Base-by-base conservation (phyloP, 2,888 invertebrate genomes). In the Phlogophora meticulosa region DNA sequence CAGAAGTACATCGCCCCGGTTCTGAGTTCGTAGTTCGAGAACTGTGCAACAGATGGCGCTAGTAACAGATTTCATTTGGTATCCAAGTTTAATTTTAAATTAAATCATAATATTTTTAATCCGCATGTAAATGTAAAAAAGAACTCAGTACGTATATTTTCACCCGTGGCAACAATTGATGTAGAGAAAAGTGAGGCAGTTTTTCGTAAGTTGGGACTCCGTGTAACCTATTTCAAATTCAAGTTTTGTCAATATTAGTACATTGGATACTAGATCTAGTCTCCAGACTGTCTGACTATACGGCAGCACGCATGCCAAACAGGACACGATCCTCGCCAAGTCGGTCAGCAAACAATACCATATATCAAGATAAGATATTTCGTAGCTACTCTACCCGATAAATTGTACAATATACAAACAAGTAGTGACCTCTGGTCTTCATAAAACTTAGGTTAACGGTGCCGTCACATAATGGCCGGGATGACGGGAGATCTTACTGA, bases 11-110 rank as follows among this genome's bases (percentile, higher is more conserved):
- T 46, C 15, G 72, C 10, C 22, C 32, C 22, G 9, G 7, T 13
- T 13, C 24, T 32, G 17, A 61, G 34, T 32, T 20, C 24, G 60
- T 36, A 78, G 76, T 76, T 78, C 24, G 45, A 34, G 2, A 78
- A 51, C 46, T 63, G 43, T 28, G 32, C 11, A 40, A 78, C 63
- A 76, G 76, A 76, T 76, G 76, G 76, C 76, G 75, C 22, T 72
- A 32, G 10, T n/a, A 43, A 51, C 58, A 56, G 46, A 9, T 22
- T 59, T 43, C 0, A n/a, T 17, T 24, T 28, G 1, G 15, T 7
- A 28, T 17, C 15, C 1, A 13, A 53, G n/a, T 62, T 72, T 28
- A 17, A 42, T 1, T 13, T 4, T 17, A 17, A 36, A 42, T 36
- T 11, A 10, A 42, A n/a, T 22, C n/a, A 20, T 10, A 1, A 9